phyloP scores from a whole-genome alignment of 35 echinoderm and acorn worm species.

The Lytechinus pictus region DNA sequence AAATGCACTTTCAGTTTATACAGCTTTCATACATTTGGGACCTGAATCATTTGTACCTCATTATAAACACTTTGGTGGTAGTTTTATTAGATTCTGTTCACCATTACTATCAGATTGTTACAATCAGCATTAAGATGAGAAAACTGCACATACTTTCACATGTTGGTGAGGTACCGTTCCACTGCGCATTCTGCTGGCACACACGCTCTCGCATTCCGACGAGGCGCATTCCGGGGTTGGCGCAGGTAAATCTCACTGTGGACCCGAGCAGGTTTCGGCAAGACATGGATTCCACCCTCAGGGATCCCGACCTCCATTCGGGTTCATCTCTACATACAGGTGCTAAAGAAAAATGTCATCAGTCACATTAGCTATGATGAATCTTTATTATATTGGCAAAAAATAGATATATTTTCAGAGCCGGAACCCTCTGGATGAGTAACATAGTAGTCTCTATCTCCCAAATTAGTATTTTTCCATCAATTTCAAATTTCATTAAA shows the following conservation, averaged over 20 bases:
- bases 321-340: neutral
- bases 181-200: neutral
- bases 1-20: too few species aligned
- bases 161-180: conserved; percentile 11
- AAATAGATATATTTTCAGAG: too few species aligned
- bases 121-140: neutral
- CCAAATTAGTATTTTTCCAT: too few species aligned
- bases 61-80: too few species aligned
- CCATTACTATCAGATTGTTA: too few species aligned
- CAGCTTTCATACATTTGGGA: too few species aligned
- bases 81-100: too few species aligned
- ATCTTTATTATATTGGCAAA: neutral
- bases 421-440: too few species aligned
- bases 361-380: neutral
- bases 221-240: neutral
- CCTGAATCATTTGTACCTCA: too few species aligned
- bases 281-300: conserved; percentile 17
- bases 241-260: neutral
- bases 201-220: neutral
- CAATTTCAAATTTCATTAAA: too few species aligned
- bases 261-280: conserved; percentile 21
- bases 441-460: too few species aligned
- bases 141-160: neutral
- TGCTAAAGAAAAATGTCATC: neutral
- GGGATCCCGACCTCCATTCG: neutral